Conservation (phyloP, 2,797 vertebrate genomes). For the Silurus lanzhouensis region DNA sequence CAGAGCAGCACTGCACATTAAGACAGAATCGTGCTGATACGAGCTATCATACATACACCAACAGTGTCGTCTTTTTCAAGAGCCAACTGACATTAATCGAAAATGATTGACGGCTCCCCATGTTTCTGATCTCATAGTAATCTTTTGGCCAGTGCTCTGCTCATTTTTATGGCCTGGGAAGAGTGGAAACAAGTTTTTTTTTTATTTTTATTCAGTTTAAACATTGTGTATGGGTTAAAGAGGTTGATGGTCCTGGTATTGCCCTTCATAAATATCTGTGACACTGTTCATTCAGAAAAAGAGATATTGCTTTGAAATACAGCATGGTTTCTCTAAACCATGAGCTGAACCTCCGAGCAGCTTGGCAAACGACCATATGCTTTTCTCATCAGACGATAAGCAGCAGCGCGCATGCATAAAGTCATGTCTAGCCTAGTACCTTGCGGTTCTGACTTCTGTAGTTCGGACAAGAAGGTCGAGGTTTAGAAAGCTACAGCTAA, state of each 20-base stretch:
- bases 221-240: background rate
- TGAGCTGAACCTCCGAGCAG: background rate
- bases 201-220: background rate
- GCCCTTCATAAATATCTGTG: background rate
- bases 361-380: background rate
- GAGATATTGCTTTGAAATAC: background rate
- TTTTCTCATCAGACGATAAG: constrained; percentile 20
- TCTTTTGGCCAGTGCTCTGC: background rate
- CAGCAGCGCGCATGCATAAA: background rate
- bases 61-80: background rate
- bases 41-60: background rate
- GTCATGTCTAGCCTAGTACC: background rate
- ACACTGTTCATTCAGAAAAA: background rate
- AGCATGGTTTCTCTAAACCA: background rate
- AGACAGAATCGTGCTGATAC: background rate
- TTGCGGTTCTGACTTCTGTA: background rate
- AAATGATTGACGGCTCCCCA: background rate
- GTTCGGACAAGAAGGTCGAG: background rate
- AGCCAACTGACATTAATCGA: background rate
- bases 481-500: background rate
- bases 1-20: background rate
- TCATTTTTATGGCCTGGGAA: background rate
- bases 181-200: background rate
- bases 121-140: background rate
- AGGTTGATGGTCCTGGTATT: background rate